A percentile compares a stretch with the other conserved stretches of the same genome.
These are phyloP conservation scores for Noctua janthe DNA, from an alignment of 2,888 invertebrate species.

Conservation along the genomic window DNA sequence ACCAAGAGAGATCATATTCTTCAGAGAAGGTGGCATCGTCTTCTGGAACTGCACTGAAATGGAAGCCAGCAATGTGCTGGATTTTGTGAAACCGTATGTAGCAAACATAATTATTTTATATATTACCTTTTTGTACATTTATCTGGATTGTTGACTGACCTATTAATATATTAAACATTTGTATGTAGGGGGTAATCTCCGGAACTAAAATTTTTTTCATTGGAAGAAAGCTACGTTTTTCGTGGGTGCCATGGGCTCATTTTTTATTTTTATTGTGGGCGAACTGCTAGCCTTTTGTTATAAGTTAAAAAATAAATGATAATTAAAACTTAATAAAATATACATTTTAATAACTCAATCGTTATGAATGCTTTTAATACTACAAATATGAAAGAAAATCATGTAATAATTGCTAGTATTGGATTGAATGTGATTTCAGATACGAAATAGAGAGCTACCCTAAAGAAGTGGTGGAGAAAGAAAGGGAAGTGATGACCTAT, in stretches of 20 bases:
- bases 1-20: slow-evolving; percentile 96
- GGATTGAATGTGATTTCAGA: slow-evolving; percentile 72
- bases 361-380: not conserved
- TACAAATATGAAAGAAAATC: not conserved
- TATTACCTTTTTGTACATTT: not conserved
- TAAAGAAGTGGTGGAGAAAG: slow-evolving; percentile 92
- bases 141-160: not conserved
- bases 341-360: not conserved
- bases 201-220: no score
- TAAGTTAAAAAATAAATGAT: not conserved
- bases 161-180: no score
- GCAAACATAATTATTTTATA: not conserved
- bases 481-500: slow-evolving; percentile 96
- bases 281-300: no score
- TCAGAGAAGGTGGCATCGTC: slow-evolving; percentile 97
- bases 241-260: no score
- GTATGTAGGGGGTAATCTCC: no score
- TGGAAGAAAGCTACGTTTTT: no score
- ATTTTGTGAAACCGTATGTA: slow-evolving; percentile 91
- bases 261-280: no score
- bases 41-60: slow-evolving; percentile 97
- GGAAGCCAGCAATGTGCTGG: slow-evolving; percentile 94
- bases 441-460: slow-evolving; percentile 92
- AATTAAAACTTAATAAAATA: not conserved
- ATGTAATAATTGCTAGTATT: not conserved